Base-by-base conservation (phyloP, 2,888 invertebrate species). In the Brachyptera putata region DNA sequence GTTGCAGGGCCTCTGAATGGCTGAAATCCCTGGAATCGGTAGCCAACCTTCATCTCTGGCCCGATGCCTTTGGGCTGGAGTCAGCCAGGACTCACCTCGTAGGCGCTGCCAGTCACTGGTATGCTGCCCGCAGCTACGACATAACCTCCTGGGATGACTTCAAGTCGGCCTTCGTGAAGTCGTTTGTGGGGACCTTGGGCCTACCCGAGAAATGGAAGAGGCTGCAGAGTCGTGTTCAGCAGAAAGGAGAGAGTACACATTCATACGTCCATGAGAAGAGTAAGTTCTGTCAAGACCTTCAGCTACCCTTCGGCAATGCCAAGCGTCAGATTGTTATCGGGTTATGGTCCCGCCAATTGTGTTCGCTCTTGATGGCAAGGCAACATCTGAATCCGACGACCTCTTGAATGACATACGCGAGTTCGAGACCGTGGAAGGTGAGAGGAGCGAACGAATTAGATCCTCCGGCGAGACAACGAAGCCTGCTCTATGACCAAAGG, bases 381-480 rank as follows among this genome's bases (percentile, higher is more conserved):
- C 21, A 25, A 4, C 50, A 50, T 50, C 50, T n/a, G 34, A 50
- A 30, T 16, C 26, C 7, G 50, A 50, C 16, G 30, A 50, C 14
- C 34, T 50, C 30, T 21, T 50, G 9, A 21, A 4, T 5, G 50
- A 50, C n/a, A n/a, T n/a, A n/a, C n/a, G n/a, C n/a, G n/a, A n/a
- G n/a, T n/a, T n/a, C n/a, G n/a, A n/a, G n/a, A n/a, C n/a, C n/a
- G n/a, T n/a, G n/a, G n/a, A n/a, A n/a, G n/a, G n/a, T n/a, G n/a
- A 48, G 25, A 48, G 48, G 21, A n/a, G 48, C 48, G 48, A 48
- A 48, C 48, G 48, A 22, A n/a, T n/a, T n/a, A n/a, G n/a, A n/a
- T n/a, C n/a, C n/a, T 41, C 41, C 14, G 9, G 41, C 21, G 18
- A 41, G 11, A n/a, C n/a, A n/a, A n/a, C n/a, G n/a, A n/a, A n/a